Evolutionary conservation across 2,797 vertebrate genomes (phyloP).

Genomic region (Ctenopoma kingsleyae): DNA sequence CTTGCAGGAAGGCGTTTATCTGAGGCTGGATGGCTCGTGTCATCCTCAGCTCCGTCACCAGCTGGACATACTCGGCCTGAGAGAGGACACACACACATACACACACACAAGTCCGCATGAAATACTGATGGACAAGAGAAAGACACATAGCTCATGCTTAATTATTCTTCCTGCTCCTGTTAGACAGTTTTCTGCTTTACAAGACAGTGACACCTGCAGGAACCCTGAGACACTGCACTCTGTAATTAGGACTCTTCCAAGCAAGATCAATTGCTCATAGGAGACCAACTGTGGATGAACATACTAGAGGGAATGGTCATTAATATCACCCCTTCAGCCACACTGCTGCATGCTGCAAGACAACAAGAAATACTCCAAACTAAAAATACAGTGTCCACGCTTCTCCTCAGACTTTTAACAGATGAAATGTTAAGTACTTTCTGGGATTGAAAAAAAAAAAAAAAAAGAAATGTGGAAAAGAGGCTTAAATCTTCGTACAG

Average conservation of each 20-base stretch:
- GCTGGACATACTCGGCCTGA: slow-evolving; percentile 97
- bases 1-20: slow-evolving; percentile 97
- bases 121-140: slow-evolving; percentile 16
- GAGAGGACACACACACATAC: background rate
- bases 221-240: slow-evolving; percentile 5
- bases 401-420: background rate
- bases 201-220: slow-evolving; percentile 54
- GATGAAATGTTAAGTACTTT: background rate
- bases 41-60: slow-evolving; percentile 98
- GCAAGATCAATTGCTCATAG: slow-evolving; percentile 41
- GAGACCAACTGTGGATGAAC: slow-evolving; percentile 37
- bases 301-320: slow-evolving; percentile 25
- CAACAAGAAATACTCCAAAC: slow-evolving; percentile 14
- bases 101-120: slow-evolving; percentile 12
- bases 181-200: slow-evolving; percentile 11
- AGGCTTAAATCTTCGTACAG: too few species aligned
- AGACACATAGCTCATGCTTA: slow-evolving; percentile 12
- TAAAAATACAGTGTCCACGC: background rate
- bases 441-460: background rate
- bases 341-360: slow-evolving; percentile 1
- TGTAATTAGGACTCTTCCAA: slow-evolving; percentile 41
- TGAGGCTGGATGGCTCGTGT: slow-evolving; percentile 98
- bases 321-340: slow-evolving; percentile 24
- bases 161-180: background rate
- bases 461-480: too few species aligned